Base-by-base conservation (phyloP, 2,888 invertebrate species). In the Drosophila subsilvestris region DNA sequence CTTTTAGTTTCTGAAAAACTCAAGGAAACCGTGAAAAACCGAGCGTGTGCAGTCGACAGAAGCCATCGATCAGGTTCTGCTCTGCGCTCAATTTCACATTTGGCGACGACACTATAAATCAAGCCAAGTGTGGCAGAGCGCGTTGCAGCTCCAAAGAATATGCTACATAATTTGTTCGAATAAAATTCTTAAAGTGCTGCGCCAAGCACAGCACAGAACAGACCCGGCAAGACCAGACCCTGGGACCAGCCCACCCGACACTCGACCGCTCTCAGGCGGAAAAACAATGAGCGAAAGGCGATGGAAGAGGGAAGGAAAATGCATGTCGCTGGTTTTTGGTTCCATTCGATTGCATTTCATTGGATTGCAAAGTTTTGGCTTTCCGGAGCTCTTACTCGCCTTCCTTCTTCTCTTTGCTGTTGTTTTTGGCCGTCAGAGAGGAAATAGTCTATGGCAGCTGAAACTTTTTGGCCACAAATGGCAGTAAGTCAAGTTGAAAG, bases 161-260 rank as follows among this genome's bases (percentile, higher is more conserved):
- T 86, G 86, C 84, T 79, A 76, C 80, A 83, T 86, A 81, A 86
- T 80, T 84, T 84, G 88, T 61, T 75, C 63, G 85, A 79, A 80
- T 86, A 73, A 76, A 74, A 80, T 75, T 74, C 66, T 86, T 65
- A 78, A 86, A 79, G 74, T 85, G 83, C 83, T 80, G 80, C 73
- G 74, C 74, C 69, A 70, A 80, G 80, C 76, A 73, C 72, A 62
- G 62, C 68, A 63, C 48, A 58, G 45, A 32, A 42, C 44, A 25
- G 12, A 27, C 27, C 48, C n/a, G n/a, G n/a, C n/a, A n/a, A 3
- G 29, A 32, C 4, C 29, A 3, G 29, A 10, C 12, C 32, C 32
- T 1, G 32, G 12, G 32, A 14, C 32, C 12, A 10, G 14, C 1
- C n/a, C 37, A 7, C 7, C 37, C 29, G 59, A 53, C 69, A 49